phyloP scores from a whole-genome alignment of 2,888 invertebrate species.

The Leptinotarsa haldemani region DNA sequence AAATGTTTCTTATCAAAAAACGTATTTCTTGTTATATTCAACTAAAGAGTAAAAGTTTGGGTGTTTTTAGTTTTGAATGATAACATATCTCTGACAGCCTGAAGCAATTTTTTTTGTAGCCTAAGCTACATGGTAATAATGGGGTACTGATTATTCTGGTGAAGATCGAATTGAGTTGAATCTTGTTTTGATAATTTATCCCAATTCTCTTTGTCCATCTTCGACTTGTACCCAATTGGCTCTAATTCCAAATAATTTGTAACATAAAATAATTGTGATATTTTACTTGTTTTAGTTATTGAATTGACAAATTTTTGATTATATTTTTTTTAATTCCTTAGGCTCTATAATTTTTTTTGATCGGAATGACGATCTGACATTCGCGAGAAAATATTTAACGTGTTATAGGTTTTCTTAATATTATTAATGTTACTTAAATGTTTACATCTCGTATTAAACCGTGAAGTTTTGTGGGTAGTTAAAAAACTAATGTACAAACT shows the following conservation, averaged over 20 bases:
- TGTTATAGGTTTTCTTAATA: conserved; percentile 27
- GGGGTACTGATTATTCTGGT: not conserved
- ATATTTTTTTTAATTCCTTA: conserved; percentile 26
- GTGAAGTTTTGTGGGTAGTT: conserved; percentile 35
- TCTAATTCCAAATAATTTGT: conserved; percentile 32
- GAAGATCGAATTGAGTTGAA: conserved; percentile 2
- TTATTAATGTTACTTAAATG: conserved; percentile 39
- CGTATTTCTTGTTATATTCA: no score
- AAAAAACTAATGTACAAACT: conserved; percentile 48
- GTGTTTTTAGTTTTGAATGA: no score
- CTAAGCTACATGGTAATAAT: no score
- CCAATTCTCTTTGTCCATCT: conserved; percentile 7
- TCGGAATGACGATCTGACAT: conserved; percentile 24
- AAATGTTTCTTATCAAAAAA: no score
- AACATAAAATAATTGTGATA: conserved; percentile 41
- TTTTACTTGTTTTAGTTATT: conserved; percentile 33
- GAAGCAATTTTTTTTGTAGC: no score
- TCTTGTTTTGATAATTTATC: conserved; percentile 1
- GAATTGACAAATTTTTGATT: conserved; percentile 27
- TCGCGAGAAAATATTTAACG: conserved; percentile 17
- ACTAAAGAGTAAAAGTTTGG: no score
- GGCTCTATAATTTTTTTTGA: conserved; percentile 23
- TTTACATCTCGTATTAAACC: conserved; percentile 27
- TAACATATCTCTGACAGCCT: no score
- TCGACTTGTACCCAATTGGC: conserved; percentile 28